Percentiles rank a stretch among this genome's conserved stretches.
phyloP scores from a whole-genome alignment of 1,140 invertebrate genomes.

The Tetragnatha versicolor region DNA sequence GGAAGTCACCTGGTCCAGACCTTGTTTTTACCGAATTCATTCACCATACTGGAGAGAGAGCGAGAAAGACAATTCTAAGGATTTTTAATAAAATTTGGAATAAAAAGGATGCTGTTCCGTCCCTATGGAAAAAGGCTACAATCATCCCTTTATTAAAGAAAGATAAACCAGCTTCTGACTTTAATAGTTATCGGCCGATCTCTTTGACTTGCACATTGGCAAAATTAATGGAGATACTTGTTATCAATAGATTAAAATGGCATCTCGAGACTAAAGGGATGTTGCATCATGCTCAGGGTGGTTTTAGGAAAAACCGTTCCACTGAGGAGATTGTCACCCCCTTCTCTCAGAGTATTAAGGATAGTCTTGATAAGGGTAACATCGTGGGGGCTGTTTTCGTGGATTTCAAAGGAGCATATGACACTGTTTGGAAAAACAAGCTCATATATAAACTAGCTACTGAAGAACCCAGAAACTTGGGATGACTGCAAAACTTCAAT shows the following conservation, averaged over 20 bases:
- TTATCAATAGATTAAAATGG: constrained; percentile 1
- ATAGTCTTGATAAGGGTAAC: too few relatives aligned
- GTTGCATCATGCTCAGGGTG: constrained; percentile 3
- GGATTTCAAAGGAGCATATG: too few relatives aligned
- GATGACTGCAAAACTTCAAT: too few relatives aligned
- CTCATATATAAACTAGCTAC: not conserved
- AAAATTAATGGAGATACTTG: constrained; percentile 32
- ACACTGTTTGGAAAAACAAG: too few relatives aligned
- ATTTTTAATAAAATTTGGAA: constrained; percentile 23
- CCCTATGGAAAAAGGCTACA: constrained; percentile 10
- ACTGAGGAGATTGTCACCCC: too few relatives aligned
- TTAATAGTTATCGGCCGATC: constrained; percentile 5
- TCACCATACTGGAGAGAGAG: not conserved
- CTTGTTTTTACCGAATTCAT: constrained; percentile 2
- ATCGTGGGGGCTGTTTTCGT: too few relatives aligned
- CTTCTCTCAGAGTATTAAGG: too few relatives aligned
- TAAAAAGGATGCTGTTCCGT: constrained; percentile 10
- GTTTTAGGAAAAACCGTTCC: too few relatives aligned
- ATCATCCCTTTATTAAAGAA: too few relatives aligned
- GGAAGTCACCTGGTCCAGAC: not conserved
- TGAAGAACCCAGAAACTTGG: constrained; percentile 5
- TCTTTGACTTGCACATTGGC: too few relatives aligned
- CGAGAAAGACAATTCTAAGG: not conserved
- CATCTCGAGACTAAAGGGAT: not conserved
- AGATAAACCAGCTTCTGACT: not conserved